Conservation (phyloP, 2,113 vertebrate genomes). For the Meriones unguiculatus region DNA sequence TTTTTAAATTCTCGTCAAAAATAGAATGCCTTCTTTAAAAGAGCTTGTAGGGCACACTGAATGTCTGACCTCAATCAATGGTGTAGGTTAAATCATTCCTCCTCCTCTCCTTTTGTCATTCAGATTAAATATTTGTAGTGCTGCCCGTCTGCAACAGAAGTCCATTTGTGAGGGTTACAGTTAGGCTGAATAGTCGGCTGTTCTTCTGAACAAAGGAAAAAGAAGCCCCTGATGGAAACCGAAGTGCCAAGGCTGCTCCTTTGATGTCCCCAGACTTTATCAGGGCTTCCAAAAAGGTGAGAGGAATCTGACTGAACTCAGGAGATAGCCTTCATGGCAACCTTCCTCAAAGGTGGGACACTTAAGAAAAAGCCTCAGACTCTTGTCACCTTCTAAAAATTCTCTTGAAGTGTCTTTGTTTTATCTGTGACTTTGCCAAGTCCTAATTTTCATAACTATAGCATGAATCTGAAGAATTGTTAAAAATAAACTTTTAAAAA, state of each 20-base stretch:
- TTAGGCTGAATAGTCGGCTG: neutral
- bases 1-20: neutral
- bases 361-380: neutral
- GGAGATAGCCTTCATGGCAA: neutral
- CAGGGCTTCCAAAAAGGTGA: neutral
- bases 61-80: neutral
- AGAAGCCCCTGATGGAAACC: neutral
- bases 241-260: neutral
- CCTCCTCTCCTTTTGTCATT: neutral
- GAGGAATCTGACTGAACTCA: neutral
- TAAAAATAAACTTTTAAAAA: neutral
- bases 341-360: neutral
- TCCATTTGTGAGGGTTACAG: neutral
- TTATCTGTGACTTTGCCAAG: neutral
- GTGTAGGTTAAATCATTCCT: neutral
- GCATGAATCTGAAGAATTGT: neutral
- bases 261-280: neutral
- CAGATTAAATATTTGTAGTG: conserved; percentile 1
- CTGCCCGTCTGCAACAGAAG: neutral
- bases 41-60: neutral
- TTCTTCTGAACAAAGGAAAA: neutral
- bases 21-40: neutral
- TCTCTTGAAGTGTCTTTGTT: neutral
- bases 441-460: neutral
- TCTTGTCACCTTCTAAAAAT: neutral